A percentile compares a stretch with the other conserved stretches of the same genome.
Evolutionary conservation across 2,888 invertebrate species (phyloP).

Genomic region (Clivina fossor): DNA sequence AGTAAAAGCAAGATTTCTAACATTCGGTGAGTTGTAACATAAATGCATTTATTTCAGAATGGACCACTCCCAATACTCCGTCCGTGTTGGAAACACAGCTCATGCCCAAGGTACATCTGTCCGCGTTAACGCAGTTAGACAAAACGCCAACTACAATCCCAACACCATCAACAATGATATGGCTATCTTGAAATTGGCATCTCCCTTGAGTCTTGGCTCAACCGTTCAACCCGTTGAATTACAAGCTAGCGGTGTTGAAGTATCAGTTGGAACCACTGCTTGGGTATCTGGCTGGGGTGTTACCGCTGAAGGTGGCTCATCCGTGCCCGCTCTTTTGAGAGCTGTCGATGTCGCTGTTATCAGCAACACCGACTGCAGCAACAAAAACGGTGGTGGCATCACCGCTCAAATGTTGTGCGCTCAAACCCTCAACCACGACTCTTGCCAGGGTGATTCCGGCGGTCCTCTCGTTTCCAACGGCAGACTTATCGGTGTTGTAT

Average conservation of each 20-base stretch:
- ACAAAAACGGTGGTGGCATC: neutral
- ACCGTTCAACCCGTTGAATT: neutral
- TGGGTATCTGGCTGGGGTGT: conserved; percentile 20
- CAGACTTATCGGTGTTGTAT: conserved; percentile 18
- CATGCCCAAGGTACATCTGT: neutral
- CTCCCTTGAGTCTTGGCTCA: neutral
- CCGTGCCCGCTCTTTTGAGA: neutral
- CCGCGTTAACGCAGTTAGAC: neutral
- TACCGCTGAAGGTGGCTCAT: neutral
- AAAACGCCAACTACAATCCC: conserved; percentile 3
- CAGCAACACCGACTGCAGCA: neutral
- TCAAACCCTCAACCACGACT: conserved; percentile 1
- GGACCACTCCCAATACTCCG: conserved; percentile 4
- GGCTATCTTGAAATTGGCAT: conserved; percentile 14
- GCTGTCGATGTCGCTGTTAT: conserved; percentile 2
- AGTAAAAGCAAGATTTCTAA: neutral
- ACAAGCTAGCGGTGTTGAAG: neutral
- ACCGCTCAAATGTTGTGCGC: conserved; percentile 15
- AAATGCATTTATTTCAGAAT: conserved; percentile 1
- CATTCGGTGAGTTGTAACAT: neutral
- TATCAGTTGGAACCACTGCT: neutral
- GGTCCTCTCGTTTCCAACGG: conserved; percentile 18
- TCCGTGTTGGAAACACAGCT: conserved; percentile 11
- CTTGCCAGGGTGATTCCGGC: conserved; percentile 25
- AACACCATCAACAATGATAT: conserved; percentile 5